A percentile compares a stretch with the other conserved stretches of the same genome.
phyloP scores from a whole-genome alignment of 2,797 vertebrate species.

The Gymnothorax javanicus region DNA sequence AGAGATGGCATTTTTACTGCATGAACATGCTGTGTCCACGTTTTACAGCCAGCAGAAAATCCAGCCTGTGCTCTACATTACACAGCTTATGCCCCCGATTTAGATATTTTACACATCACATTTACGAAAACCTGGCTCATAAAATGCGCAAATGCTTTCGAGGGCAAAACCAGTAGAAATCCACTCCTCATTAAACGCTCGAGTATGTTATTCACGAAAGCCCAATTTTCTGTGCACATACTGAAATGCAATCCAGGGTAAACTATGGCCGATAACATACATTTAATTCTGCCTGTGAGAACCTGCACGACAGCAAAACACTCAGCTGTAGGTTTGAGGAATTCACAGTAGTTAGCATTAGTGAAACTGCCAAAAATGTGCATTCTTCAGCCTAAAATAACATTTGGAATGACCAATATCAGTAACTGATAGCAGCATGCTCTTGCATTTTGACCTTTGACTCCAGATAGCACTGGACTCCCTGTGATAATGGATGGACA shows the following conservation, averaged over 20 bases:
- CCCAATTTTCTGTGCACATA: neutral
- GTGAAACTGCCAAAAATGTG: neutral
- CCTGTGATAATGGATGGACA: neutral
- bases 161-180: neutral
- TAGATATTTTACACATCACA: neutral
- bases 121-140: neutral
- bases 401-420: neutral
- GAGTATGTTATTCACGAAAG: neutral
- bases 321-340: neutral
- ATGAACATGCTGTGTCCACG: constrained; percentile 20
- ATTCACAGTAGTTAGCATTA: neutral
- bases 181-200: neutral
- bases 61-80: neutral
- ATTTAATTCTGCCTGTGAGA: neutral
- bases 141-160: neutral
- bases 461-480: neutral
- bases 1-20: constrained; percentile 26
- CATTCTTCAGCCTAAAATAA: neutral
- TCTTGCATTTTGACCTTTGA: neutral
- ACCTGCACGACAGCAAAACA: neutral
- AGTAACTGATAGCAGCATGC: neutral
- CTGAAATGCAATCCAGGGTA: neutral
- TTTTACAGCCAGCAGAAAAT: neutral
- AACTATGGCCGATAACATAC: neutral
- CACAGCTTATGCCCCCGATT: neutral